Evolutionary conservation across 30 jellyfish, hydroid and myxozoan species (phyloP).

Genomic region (Cassiopea xamachana): DNA sequence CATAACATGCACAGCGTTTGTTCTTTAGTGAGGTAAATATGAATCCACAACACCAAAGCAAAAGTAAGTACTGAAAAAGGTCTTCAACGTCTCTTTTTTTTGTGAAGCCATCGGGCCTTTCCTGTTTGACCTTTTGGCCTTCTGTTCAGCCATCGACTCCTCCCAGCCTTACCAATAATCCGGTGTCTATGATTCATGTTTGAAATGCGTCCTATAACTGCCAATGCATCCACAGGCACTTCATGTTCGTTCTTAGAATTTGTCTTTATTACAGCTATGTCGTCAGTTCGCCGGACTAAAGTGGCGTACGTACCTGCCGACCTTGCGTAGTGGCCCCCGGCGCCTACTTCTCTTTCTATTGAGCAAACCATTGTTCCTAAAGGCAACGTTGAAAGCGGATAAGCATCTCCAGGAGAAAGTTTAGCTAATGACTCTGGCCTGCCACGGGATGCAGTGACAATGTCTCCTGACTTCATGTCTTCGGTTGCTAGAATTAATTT

Average conservation of each 20-base stretch:
- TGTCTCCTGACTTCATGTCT: constrained; percentile 89
- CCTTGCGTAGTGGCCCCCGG: constrained; percentile 87
- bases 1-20: too few species aligned
- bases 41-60: too few species aligned
- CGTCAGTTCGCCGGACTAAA: constrained; percentile 59
- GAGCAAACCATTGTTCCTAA: constrained; percentile 91
- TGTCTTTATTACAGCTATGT: constrained; percentile 59
- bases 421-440: constrained; percentile 87
- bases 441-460: constrained; percentile 92
- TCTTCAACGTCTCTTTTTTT: constrained; percentile 76
- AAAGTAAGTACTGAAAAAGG: too few species aligned
- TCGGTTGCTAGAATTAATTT: constrained; percentile 90
- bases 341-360: constrained; percentile 89
- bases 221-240: constrained; percentile 83
- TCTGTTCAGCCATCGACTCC: constrained; percentile 97
- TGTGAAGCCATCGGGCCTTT: constrained; percentile 92
- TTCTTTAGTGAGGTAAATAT: too few species aligned
- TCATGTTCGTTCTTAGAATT: constrained; percentile 62
- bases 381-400: constrained; percentile 93
- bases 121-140: constrained; percentile 99
- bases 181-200: constrained; percentile 79
- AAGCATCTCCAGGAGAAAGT: constrained; percentile 95
- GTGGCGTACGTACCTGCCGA: constrained; percentile 97
- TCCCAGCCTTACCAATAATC: constrained; percentile 98
- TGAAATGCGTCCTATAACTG: constrained; percentile 94